Evolutionary conservation across 2,113 vertebrate species (phyloP), one percentile per base, ranked within the genome.

Genomic region (Callionymus lyra): DNA sequence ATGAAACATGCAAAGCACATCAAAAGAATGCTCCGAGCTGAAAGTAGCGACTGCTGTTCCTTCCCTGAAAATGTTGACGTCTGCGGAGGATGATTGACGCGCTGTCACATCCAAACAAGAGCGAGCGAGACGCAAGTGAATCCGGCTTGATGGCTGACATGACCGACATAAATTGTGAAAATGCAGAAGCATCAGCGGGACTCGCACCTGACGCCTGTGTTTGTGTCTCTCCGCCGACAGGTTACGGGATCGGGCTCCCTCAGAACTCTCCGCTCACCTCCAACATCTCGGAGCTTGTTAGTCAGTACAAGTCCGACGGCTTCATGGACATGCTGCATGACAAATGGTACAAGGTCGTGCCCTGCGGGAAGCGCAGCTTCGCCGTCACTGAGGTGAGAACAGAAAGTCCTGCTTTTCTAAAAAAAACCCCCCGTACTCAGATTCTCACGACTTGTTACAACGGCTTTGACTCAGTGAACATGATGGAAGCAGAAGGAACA

Each of bases 341-440:
- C 85, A 98, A 98, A 70, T 98, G 95, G 95, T 98, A 98, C 84
- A 98, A 98, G 65, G 86, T 96, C 17, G 91, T 97, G 41, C 95
- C 95, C 1, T 98, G 95, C 21, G 92, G 93, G 16, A 98, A 98
- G 80, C 86, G 94, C 71, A 97, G 91, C 58, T 98, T 98, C 12
- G 90, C 90, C 27, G 91, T 96, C 53, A 98, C 93, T 0, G 90
- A 98, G 92, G 94, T 97, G 85, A 79, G 59, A 51, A 6, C 41
- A 10, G 5, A 37, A 18, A 6, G 37, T 6, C 53, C 31, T 47
- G 16, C 16, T 27, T 27, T 27, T 27, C 8, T n/a, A n/a, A n/a
- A n/a, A n/a, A 27, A 27, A 27, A 27, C 21, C 21, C 21, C 21
- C 21, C 8, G 21, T 27, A n/a, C 21, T 27, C 4, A 27, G 21